Conservation (phyloP, 2,888 invertebrate genomes). For the Polia nebulosa region DNA sequence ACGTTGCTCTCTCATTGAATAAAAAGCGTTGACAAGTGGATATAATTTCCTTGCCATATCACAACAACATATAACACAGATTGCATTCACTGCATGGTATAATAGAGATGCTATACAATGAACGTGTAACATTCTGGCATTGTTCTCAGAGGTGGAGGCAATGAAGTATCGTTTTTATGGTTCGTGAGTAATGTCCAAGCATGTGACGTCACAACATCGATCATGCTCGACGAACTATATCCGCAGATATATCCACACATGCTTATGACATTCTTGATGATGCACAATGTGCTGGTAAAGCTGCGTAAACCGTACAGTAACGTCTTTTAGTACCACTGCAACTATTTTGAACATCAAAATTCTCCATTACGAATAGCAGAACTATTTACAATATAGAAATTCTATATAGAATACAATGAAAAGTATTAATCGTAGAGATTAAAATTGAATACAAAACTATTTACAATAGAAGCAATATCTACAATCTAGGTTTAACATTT, state of each 20-base stretch:
- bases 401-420: conserved; percentile 33
- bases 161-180: conserved; percentile 51
- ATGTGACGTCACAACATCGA: conserved; percentile 62
- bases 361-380: conserved; percentile 37
- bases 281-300: conserved; percentile 46
- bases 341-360: conserved; percentile 32
- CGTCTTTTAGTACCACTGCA: conserved; percentile 21
- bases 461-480: conserved; percentile 55
- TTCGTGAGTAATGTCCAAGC: conserved; percentile 51
- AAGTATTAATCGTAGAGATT: conserved; percentile 18
- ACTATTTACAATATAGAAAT: conserved; percentile 57
- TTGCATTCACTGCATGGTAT: conserved; percentile 58
- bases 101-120: conserved; percentile 57
- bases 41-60: conserved; percentile 57
- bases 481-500: conserved; percentile 38
- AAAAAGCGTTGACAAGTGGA: conserved; percentile 59
- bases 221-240: conserved; percentile 58
- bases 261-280: conserved; percentile 41
- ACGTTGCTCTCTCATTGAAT: conserved; percentile 57
- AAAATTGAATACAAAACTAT: conserved; percentile 40
- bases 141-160: conserved; percentile 49
- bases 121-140: conserved; percentile 50
- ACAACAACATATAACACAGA: conserved; percentile 57
- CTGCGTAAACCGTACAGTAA: conserved; percentile 33
- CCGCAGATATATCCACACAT: conserved; percentile 54